Evolutionary conservation across 2,888 invertebrate genomes (phyloP), one percentile per base, ranked within the genome.

Genomic region (Digitonthophagus gazella): DNA sequence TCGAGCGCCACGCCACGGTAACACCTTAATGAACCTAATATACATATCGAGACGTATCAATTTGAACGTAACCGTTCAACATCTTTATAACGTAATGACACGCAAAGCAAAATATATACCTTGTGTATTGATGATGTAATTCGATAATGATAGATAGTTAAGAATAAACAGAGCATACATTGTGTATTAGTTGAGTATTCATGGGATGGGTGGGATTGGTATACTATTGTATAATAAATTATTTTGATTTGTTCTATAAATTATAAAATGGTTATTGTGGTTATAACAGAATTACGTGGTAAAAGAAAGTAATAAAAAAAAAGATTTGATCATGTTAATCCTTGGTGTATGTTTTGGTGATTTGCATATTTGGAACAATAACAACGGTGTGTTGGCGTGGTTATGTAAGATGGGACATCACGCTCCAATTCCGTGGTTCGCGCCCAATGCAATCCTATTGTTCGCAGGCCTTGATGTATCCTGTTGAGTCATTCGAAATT

Each of bases 391-490:
- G 28, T 44, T 44, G 28, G 28, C 28, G 28, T 44, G 28, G 69
- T 72, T 73, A 69, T 69, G 71, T 74, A 69, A 72, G 65, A 66
- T 55, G 70, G 72, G 72, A 71, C 71, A 73, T 74, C 72, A 74
- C 72, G 75, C 74, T 75, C 75, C 74, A 75, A 72, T 75, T 75
- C 71, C 68, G 68, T 64, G 68, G 71, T 72, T 75, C 71, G 72
- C 73, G 72, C 73, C 72, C 73, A 71, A 67, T 66, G 72, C 71
- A 68, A 71, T 71, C 71, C 72, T 69, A 75, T 75, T 75, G 75
- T 75, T 72, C 71, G 69, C 71, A 71, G 72, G 74, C 74, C 70
- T 72, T 73, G 73, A 71, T 71, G 68, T 72, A 73, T 74, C 75
- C 75, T 73, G 73, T 75, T 75, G 72, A 72, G 71, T 74, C 73